These are phyloP conservation scores for Steatornis caripensis DNA, from an alignment of 2,113 vertebrate species.

Conservation along the genomic window DNA sequence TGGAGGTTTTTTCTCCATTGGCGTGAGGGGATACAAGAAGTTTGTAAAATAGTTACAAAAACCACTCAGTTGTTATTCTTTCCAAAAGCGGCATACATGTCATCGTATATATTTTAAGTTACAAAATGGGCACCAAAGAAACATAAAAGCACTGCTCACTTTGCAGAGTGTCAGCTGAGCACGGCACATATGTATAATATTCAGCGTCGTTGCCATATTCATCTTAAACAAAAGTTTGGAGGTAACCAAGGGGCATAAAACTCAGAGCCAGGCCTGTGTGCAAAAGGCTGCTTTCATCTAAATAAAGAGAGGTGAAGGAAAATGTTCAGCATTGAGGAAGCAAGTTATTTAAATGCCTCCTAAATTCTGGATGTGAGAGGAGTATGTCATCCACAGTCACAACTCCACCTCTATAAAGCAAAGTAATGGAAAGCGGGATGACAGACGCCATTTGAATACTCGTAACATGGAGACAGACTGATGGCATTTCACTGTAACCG, in stretches of 20 bases:
- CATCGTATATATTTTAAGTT: not conserved
- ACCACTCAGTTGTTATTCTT: not conserved
- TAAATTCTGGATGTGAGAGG: not conserved
- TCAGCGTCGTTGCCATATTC: not conserved
- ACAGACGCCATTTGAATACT: not conserved
- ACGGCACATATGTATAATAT: not conserved
- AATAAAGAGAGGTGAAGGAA: not conserved
- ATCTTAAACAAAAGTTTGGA: not conserved
- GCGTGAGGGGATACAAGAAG: not conserved
- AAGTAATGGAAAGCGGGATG: not conserved
- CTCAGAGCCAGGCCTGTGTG: not conserved
- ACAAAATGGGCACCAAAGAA: not conserved
- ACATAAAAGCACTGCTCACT: not conserved
- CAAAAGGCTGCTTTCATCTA: not conserved
- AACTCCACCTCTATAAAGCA: not conserved
- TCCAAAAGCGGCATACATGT: not conserved
- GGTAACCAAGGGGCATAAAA: not conserved
- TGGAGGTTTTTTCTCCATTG: not conserved
- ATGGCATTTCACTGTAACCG: not conserved
- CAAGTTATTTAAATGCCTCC: not conserved
- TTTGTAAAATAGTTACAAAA: not conserved
- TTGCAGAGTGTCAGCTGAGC: not conserved
- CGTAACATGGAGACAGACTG: not conserved
- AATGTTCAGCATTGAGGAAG: not conserved
- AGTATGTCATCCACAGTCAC: not conserved